Evolutionary conservation across 2,888 invertebrate genomes (phyloP), one percentile per base, ranked within the genome.

Genomic region (Ophraella communa): DNA sequence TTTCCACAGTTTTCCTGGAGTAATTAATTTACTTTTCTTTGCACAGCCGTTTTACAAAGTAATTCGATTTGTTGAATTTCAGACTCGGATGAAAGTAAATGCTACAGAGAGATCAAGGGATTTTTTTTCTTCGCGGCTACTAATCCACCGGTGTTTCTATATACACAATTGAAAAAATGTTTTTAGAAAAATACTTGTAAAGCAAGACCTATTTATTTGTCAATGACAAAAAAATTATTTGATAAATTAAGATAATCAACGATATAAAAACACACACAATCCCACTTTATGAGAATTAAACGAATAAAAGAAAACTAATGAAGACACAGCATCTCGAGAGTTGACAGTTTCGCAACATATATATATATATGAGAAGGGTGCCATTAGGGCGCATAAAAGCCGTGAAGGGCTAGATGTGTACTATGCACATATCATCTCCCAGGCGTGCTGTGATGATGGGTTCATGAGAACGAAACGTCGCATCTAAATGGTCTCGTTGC

Each of bases 381-480:
- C 60, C 23, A 45, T 45, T 45, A 45, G 21, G 45, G 45, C 20
- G 5, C 21, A 45, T 21, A 20, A 45, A 21, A 20, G 45, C 21
- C 49, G 49, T 18, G 23, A n/a, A 49, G 49, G 24, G 49, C 49
- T 39, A n/a, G 14, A 49, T 42, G 42, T 23, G n/a, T 58, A 64
- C 64, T 63, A 62, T 66, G 69, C 73, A 73, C 71, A 71, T 73
- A 71, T 71, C 71, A 67, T 69, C 68, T 73, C 73, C 73, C 71
- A 71, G 64, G 65, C 68, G 62, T 66, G 63, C 68, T 63, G 64
- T 44, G 66, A 64, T 49, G 49, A 49, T 49, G 49, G 49, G 24
- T 49, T 23, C 4, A 49, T 49, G 24, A n/a, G 24, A 49, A 24
- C 49, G 49, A 49, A 49, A 49, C 49, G 61, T 69, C 60, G 59